A percentile compares a stretch with the other conserved stretches of the same genome.
Conservation (phyloP, 2,888 invertebrate genomes). For the Nyleta sp. region DNA sequence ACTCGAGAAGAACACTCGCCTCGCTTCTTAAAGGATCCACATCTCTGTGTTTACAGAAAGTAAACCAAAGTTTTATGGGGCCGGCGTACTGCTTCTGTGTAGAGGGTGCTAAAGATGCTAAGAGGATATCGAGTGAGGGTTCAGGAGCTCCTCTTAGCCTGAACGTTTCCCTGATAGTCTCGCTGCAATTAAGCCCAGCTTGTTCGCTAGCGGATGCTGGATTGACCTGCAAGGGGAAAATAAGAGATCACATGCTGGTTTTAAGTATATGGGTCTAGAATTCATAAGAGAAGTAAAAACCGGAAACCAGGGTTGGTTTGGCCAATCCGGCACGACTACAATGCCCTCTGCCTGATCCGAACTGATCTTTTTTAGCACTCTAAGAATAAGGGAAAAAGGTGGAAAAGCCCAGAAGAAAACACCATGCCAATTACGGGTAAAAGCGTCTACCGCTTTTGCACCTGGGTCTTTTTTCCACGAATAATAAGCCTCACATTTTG, state of each 20-base stretch:
- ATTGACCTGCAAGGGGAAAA: slow-evolving; percentile 26
- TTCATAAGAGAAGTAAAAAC: slow-evolving; percentile 2
- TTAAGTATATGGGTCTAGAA: neutral
- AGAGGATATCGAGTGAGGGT: neutral
- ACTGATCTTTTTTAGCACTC: neutral
- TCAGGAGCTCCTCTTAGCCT: slow-evolving; percentile 13
- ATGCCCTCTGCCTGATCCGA: slow-evolving; percentile 12
- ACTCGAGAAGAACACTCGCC: neutral
- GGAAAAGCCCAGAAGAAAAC: slow-evolving; percentile 20
- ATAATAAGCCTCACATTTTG: neutral
- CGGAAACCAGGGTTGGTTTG: slow-evolving; percentile 11
- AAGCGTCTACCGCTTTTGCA: neutral
- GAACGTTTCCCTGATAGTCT: slow-evolving; percentile 16
- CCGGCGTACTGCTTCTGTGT: slow-evolving; percentile 1
- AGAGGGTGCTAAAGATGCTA: slow-evolving; percentile 19
- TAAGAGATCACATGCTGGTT: slow-evolving; percentile 8
- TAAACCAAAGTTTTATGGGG: neutral
- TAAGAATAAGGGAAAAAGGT: neutral
- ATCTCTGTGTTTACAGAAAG: neutral
- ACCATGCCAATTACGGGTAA: neutral
- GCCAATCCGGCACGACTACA: slow-evolving; percentile 14
- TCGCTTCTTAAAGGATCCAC: neutral
- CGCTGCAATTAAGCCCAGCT: slow-evolving; percentile 12
- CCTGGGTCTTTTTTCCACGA: slow-evolving; percentile 9
- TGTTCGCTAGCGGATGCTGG: slow-evolving; percentile 5